Evolutionary conservation across 2,113 vertebrate species (phyloP), one percentile per base, ranked within the genome.

Genomic region (Scomber scombrus): DNA sequence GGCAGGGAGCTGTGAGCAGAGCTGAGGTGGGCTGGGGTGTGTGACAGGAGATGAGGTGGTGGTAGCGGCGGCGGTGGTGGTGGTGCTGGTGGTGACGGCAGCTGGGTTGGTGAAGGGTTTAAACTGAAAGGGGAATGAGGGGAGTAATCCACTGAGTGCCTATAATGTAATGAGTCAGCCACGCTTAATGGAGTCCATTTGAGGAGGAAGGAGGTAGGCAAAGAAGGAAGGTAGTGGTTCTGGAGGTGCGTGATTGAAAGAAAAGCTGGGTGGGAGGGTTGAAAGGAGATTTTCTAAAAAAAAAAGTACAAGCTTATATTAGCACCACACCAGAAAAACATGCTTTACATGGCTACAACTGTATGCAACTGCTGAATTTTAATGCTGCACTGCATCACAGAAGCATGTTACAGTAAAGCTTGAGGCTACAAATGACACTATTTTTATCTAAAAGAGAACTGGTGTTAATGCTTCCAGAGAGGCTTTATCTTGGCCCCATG

Each of bases 121-220:
- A 79, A 83, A 82, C 77, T 83, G 65, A 89, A 81, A 88, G 78
- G 69, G 57, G 81, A 88, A 86, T 79, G 73, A 87, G 85, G 75
- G 62, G 84, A 85, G 85, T 92, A 94, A 94, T 93, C 90, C 89
- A 86, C 89, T 93, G 92, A 94, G 92, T 93, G 90, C 89, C 91
- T 58, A 55, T 93, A 93, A 93, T 93, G 92, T 93, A 91, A 92
- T 93, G 91, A 94, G 87, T 91, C 91, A 91, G 86, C 67, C 55
- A 46, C 26, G 54, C 88, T 91, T 93, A 93, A 93, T 94, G 82
- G 90, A 91, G 85, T 90, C 78, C 80, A 88, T 92, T 90, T 91
- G 58, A 84, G 85, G 51, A 75, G 62, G 80, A 56, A 70, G 52
- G 62, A 77, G 67, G 43, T 73, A 82, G 61, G 63, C 61, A 55